Percentiles rank a stretch among this genome's conserved stretches.
Conservation (phyloP, 2,888 invertebrate species). For the Gasteruption jaculator region DNA sequence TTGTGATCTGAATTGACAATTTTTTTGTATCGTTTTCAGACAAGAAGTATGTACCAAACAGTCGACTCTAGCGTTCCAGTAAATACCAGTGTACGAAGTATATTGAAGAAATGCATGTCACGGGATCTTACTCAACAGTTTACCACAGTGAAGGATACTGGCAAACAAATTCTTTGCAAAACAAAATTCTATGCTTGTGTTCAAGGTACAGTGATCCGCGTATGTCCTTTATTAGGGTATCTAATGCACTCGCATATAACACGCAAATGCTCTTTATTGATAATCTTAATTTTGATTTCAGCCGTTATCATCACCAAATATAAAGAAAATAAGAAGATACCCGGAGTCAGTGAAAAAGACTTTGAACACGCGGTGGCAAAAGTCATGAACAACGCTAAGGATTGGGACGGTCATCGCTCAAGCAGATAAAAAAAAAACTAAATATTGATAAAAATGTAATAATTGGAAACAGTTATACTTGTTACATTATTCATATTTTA, state of each 20-base stretch:
- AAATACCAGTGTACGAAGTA: constrained; percentile 1
- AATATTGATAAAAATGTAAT: too few species aligned
- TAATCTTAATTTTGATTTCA: too few species aligned
- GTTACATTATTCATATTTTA: too few species aligned
- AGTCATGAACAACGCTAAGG: constrained; percentile 5
- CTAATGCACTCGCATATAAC: too few species aligned
- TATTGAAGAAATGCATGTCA: constrained; percentile 5
- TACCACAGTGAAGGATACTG: constrained; percentile 1
- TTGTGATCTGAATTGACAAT: too few species aligned
- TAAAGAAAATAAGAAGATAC: constrained; percentile 2
- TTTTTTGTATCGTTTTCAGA: constrained; percentile 2
- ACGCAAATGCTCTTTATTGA: too few species aligned
- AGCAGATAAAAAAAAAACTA: too few species aligned
- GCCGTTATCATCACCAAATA: not conserved
- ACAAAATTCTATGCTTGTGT: constrained; percentile 5
- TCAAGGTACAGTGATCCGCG: constrained; percentile 1
- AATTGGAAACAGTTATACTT: too few species aligned
- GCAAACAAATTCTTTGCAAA: constrained; percentile 3
- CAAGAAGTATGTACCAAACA: constrained; percentile 2
- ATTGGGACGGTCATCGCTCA: too few species aligned
- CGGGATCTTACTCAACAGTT: constrained; percentile 1
- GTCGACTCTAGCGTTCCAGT: not conserved
- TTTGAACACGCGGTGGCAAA: constrained; percentile 3
- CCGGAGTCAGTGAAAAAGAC: not conserved
- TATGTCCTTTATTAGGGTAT: too few species aligned